Evolutionary conservation across 1,140 invertebrate species (phyloP).

Genomic region (Hypothenemus hampei): DNA sequence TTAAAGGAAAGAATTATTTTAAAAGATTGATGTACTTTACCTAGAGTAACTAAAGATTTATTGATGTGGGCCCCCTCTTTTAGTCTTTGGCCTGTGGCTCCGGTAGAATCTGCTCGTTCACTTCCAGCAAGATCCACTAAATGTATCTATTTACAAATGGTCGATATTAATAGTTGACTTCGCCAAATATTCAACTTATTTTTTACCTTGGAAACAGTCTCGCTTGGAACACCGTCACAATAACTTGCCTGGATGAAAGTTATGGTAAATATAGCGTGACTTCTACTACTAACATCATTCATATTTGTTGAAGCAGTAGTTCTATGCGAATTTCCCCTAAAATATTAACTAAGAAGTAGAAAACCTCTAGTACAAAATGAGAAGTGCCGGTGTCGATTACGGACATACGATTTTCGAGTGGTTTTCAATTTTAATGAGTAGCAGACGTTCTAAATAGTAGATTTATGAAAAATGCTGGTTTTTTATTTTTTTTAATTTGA

Average conservation of each 20-base stretch:
- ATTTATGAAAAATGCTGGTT: no score
- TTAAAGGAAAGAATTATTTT: no score
- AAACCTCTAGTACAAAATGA: no score
- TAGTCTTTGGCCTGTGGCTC: conserved; percentile 45
- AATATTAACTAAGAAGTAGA: no score
- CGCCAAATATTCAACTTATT: background rate
- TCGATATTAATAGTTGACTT: background rate
- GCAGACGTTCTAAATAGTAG: no score
- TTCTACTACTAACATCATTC: conserved; percentile 52
- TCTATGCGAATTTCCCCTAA: conserved; percentile 72
- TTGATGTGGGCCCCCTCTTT: conserved; percentile 80
- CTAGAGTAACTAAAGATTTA: conserved; percentile 71
- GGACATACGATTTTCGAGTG: no score
- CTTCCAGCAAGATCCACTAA: conserved; percentile 64
- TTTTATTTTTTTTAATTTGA: no score
- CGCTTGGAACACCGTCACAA: conserved; percentile 62
- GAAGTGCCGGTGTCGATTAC: no score
- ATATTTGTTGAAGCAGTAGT: conserved; percentile 55
- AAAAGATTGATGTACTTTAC: no score
- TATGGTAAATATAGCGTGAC: conserved; percentile 59
- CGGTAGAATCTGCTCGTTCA: conserved; percentile 38
- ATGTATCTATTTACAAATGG: conserved; percentile 54
- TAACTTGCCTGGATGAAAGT: conserved; percentile 77
- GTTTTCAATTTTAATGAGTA: no score
- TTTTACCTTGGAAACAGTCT: conserved; percentile 75